Conservation (phyloP, 2,113 vertebrate genomes). For the Cyprinodon variegatus region DNA sequence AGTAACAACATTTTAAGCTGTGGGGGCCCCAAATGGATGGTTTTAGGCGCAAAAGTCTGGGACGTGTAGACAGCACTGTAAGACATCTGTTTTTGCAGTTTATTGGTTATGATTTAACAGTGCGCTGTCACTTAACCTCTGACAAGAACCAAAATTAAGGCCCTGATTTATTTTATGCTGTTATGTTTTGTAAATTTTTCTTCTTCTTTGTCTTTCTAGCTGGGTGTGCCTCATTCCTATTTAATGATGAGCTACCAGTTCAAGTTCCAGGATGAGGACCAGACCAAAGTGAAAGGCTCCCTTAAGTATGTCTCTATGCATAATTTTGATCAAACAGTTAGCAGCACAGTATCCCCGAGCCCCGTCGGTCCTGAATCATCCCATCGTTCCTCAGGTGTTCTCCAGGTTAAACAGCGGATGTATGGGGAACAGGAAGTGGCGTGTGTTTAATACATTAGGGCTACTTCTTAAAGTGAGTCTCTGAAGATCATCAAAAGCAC, state of each 20-base stretch:
- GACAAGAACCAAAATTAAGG: background rate
- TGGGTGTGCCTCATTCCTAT: slow-evolving; percentile 94
- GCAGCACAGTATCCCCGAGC: background rate
- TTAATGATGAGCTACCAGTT: slow-evolving; percentile 96
- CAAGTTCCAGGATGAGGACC: slow-evolving; percentile 98
- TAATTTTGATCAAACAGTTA: background rate
- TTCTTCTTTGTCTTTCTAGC: slow-evolving; percentile 70
- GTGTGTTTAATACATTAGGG: background rate
- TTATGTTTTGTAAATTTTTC: background rate
- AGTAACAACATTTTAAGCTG: too few relatives aligned
- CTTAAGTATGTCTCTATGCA: slow-evolving; percentile 84
- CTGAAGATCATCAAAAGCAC: background rate
- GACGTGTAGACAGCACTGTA: too few relatives aligned
- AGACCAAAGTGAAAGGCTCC: slow-evolving; percentile 94
- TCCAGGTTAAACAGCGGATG: background rate
- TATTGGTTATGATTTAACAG: too few relatives aligned
- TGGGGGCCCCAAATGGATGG: too few relatives aligned
- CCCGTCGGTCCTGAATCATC: background rate
- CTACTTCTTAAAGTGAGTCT: background rate
- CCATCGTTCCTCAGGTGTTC: background rate
- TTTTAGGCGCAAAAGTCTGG: background rate
- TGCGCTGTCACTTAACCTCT: background rate
- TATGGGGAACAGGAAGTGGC: background rate
- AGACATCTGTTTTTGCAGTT: too few relatives aligned
- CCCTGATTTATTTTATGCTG: background rate